Base-by-base conservation (phyloP, 2,113 vertebrate genomes). In the Tyrannus savana region DNA sequence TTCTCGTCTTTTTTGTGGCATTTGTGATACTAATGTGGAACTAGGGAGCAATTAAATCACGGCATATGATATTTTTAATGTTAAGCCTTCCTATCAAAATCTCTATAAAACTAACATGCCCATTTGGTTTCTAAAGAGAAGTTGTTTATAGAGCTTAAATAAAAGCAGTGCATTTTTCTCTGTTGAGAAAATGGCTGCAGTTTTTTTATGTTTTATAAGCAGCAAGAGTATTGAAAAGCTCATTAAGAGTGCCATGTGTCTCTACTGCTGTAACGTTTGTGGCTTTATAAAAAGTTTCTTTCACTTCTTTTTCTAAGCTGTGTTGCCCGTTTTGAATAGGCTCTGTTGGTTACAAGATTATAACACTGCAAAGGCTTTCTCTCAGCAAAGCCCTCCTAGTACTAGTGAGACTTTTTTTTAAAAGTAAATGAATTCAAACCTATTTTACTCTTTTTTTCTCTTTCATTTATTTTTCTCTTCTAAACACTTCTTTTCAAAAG, bases 161-260 rank as follows among this genome's bases (percentile, higher is more conserved):
- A 91, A 95, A 96, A 96, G 84, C 58, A 82, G 77, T 66, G 37
- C 93, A 95, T 97, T 96, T 96, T 97, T 95, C 87, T 96, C 89
- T 89, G 84, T 91, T 95, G 93, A 95, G 93, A 95, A 94, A 95
- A 97, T 89, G 77, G 71, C 84, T 96, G 78, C 41, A 94, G 71
- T 60, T 92, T 95, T 86, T 88, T 95, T 39, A 62, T 84, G 69
- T 91, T 97, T 95, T 95, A 97, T 89, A 95, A 66, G 80, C 71
- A 91, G 49, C 84, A 46, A 85, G 93, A 89, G 89, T 80, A 93
- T 56, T 94, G 94, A 93, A 91, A 94, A 82, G 53, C 89, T 96
- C 77, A 91, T 95, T 96, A 95, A 72, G 81, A 76, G 63, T 89
- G 49, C 93, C 91, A 86, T 95, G 92, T 90, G 77, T 96, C 81